Conservation (phyloP, 2,113 vertebrate genomes). For the Verasper variegatus region DNA sequence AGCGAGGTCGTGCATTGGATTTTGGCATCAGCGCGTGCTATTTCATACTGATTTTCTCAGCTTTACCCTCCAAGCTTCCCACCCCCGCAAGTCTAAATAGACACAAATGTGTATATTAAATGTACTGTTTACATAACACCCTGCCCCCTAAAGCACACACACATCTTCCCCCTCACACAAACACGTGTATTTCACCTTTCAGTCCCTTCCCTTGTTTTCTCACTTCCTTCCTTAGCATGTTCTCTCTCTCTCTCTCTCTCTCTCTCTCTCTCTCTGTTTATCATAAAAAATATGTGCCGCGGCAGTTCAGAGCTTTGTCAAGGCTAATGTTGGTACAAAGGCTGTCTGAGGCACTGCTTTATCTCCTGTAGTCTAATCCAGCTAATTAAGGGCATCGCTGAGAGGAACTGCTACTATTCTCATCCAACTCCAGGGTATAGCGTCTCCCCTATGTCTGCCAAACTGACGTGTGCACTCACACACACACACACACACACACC, state of each 20-base stretch:
- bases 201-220: not conserved
- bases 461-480: conserved; percentile 27
- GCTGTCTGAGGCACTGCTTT: conserved; percentile 59
- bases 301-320: conserved; percentile 50
- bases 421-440: conserved; percentile 64
- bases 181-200: not conserved
- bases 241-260: not conserved
- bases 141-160: not conserved
- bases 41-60: conserved; percentile 43
- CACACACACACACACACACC: conserved; percentile 17
- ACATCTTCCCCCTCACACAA: not conserved
- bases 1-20: conserved; percentile 41
- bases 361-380: conserved; percentile 69
- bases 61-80: conserved; percentile 18
- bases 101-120: conserved; percentile 3
- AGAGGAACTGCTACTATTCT: conserved; percentile 72
- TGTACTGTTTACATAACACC: conserved; percentile 14
- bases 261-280: conserved; percentile 10
- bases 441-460: conserved; percentile 53
- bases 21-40: conserved; percentile 39
- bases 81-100: conserved; percentile 3
- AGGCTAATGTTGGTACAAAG: conserved; percentile 58
- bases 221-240: not conserved
- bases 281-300: conserved; percentile 47
- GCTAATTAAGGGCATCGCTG: conserved; percentile 78